These are phyloP conservation scores for Synanthedon vespiformis DNA, from an alignment of 2,888 invertebrate genomes.

Conservation along the genomic window DNA sequence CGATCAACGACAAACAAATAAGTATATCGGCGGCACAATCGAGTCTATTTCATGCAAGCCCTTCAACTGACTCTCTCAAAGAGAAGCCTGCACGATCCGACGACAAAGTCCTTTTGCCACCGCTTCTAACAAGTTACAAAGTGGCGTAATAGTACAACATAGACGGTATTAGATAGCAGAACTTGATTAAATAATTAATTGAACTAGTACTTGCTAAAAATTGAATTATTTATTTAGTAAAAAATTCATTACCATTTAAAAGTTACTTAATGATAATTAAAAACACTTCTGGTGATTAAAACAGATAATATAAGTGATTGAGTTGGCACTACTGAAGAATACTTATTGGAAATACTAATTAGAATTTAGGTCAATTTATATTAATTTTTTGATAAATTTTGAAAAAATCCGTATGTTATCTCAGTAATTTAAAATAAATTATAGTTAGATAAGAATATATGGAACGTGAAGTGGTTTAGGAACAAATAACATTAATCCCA, in stretches of 20 bases:
- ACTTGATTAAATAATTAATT: not conserved
- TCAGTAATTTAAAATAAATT: too few relatives aligned
- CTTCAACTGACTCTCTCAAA: constrained; percentile 48
- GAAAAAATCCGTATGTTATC: too few relatives aligned
- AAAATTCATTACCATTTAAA: too few relatives aligned
- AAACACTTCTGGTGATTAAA: too few relatives aligned
- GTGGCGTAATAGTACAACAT: not conserved
- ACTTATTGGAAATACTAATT: too few relatives aligned
- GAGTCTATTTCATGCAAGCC: constrained; percentile 43
- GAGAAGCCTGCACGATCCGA: constrained; percentile 37
- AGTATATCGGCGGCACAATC: constrained; percentile 50
- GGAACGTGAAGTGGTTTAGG: not conserved
- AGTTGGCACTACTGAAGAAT: too few relatives aligned
- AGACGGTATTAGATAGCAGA: not conserved
- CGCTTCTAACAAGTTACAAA: constrained; percentile 34
- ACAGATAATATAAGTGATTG: too few relatives aligned
- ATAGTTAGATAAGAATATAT: not conserved
- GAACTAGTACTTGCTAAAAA: too few relatives aligned
- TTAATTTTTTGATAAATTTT: too few relatives aligned
- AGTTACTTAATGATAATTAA: too few relatives aligned
- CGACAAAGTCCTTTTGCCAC: constrained; percentile 31
- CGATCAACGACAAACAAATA: constrained; percentile 61
- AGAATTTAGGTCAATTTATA: too few relatives aligned
- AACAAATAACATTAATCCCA: not conserved
- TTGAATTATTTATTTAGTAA: too few relatives aligned